Conservation (phyloP, 2,797 vertebrate genomes). For the Sorex maritimensis region DNA sequence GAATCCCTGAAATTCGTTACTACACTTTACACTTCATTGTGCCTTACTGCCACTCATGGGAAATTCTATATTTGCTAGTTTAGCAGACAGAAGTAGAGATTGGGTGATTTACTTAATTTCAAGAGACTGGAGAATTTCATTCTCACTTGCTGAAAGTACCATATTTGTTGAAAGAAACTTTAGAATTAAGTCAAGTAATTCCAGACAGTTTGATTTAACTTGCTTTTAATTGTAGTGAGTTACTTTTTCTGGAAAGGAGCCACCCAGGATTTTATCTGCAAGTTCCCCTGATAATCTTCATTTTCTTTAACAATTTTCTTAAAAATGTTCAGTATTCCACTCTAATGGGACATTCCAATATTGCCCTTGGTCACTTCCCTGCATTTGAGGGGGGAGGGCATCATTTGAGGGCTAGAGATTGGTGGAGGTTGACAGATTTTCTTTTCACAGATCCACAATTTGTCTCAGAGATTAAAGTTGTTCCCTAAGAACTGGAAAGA, state of each 20-base stretch:
- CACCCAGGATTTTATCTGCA: slow-evolving; percentile 80
- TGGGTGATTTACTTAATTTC: slow-evolving; percentile 76
- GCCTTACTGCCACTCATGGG: neutral
- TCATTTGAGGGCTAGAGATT: neutral
- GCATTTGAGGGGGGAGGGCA: neutral
- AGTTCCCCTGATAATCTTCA: slow-evolving; percentile 78
- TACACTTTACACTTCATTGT: slow-evolving; percentile 42
- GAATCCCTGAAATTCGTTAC: slow-evolving; percentile 38
- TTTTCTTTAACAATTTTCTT: slow-evolving; percentile 73
- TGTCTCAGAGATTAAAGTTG: slow-evolving; percentile 36
- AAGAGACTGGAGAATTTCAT: slow-evolving; percentile 89
- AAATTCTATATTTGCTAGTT: neutral
- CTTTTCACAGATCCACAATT: slow-evolving; percentile 35
- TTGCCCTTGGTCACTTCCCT: neutral
- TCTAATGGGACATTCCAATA: neutral
- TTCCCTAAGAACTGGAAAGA: neutral
- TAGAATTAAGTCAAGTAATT: slow-evolving; percentile 88
- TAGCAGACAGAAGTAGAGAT: slow-evolving; percentile 45
- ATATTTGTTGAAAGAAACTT: slow-evolving; percentile 86
- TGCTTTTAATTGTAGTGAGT: slow-evolving; percentile 87
- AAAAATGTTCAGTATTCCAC: slow-evolving; percentile 64
- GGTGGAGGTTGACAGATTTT: neutral
- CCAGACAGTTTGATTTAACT: slow-evolving; percentile 87
- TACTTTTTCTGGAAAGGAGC: slow-evolving; percentile 89
- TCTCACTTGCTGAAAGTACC: slow-evolving; percentile 90